Percentiles rank a stretch among this genome's conserved stretches.
These are phyloP conservation scores for Equus przewalskii DNA, from an alignment of 2,113 vertebrate genomes.

Conservation along the genomic window DNA sequence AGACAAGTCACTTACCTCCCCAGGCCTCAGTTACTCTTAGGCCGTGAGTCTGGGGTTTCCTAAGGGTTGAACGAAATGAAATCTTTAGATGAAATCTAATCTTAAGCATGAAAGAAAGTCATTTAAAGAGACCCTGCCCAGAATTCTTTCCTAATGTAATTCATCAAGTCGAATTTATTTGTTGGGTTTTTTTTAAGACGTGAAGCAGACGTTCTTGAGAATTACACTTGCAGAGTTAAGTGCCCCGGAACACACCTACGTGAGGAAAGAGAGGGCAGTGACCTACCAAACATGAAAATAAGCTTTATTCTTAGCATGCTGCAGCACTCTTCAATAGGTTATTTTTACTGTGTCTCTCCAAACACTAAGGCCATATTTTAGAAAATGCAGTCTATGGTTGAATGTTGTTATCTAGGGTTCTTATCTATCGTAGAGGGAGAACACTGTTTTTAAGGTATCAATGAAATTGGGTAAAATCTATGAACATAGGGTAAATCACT, in stretches of 20 bases:
- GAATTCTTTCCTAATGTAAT: conserved; percentile 30
- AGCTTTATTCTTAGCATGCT: conserved; percentile 23
- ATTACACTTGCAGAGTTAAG: background rate
- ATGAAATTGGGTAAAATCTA: conserved; percentile 7
- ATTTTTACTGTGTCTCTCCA: conserved; percentile 37
- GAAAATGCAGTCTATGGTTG: background rate
- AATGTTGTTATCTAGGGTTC: background rate
- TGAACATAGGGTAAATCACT: background rate
- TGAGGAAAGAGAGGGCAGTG: background rate
- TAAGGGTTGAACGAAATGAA: conserved; percentile 29
- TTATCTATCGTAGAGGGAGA: background rate
- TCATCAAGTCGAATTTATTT: conserved; percentile 46
- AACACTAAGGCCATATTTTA: conserved; percentile 35
- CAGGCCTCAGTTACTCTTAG: conserved; percentile 12
- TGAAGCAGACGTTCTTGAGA: conserved; percentile 48
- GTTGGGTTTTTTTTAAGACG: background rate
- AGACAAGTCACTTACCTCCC: conserved; percentile 29
- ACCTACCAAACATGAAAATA: conserved; percentile 37
- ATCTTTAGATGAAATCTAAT: conserved; percentile 28
- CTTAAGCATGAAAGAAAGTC: background rate
- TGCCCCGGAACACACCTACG: background rate
- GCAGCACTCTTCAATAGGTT: background rate
- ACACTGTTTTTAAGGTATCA: background rate
- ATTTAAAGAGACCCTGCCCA: conserved; percentile 30
- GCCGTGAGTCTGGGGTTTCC: background rate